Percentiles rank a stretch among this genome's conserved stretches.
phyloP scores from a whole-genome alignment of 2,797 vertebrate genomes.

The Thunnus albacares region DNA sequence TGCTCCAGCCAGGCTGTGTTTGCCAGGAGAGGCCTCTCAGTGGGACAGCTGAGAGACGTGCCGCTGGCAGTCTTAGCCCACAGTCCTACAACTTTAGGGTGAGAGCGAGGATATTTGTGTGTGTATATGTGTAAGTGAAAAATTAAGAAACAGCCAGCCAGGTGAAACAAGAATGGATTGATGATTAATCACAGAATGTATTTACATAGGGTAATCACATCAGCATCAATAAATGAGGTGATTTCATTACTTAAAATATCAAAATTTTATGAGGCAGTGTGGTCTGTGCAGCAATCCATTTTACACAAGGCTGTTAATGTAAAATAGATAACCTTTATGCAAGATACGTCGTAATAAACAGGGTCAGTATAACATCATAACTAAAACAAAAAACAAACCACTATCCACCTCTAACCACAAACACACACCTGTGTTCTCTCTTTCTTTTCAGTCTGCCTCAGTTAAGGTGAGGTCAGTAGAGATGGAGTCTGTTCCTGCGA shows the following conservation, averaged over 20 bases:
- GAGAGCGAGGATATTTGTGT: conserved; percentile 23
- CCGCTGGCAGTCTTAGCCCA: conserved; percentile 25
- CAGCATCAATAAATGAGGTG: neutral
- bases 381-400: neutral
- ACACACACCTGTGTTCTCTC: neutral
- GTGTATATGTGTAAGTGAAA: neutral
- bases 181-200: neutral
- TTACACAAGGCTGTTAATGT: neutral
- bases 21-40: conserved; percentile 56
- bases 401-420: neutral
- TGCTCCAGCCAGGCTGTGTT: conserved; percentile 54
- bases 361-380: neutral
- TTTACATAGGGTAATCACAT: neutral
- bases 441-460: conserved; percentile 19
- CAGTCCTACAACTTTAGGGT: conserved; percentile 55
- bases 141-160: neutral
- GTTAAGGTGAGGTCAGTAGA: conserved; percentile 40
- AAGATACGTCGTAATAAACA: neutral
- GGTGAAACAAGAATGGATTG: neutral
- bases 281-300: neutral
- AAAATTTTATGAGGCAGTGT: neutral
- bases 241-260: neutral
- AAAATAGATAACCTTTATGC: neutral
- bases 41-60: conserved; percentile 55
- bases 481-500: conserved; percentile 81